Base-by-base conservation (phyloP, 1,140 invertebrate genomes). In the Drosophila nasuta region DNA sequence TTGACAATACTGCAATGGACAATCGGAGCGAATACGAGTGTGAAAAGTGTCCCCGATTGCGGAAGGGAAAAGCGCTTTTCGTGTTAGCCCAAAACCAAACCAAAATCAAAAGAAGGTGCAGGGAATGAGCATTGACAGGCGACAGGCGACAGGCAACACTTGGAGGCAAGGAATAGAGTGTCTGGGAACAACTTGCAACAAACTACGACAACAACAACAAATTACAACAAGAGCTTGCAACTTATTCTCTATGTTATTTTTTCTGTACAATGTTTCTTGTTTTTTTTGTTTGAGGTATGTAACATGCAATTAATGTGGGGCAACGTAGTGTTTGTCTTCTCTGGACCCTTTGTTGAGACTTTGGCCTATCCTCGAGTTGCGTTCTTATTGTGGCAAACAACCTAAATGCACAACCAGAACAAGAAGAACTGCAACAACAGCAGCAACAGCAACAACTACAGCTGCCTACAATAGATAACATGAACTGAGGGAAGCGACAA, bases 1-100 rank as follows among this genome's bases (percentile, higher is more conserved):
- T 98, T 98, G 63, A 98, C 96, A 92, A 98, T 98, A 91, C 98
- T 99, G 95, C 41, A 91, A 82, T 64, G 63, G 41, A 65, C 45
- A 79, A 63, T 35, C n/a, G 30, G 13, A 33, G 46, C 13, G 33
- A 17, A 15, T 13, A 43, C 5, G 30, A 59, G 45, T 51, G 54
- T 64, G 63, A 67, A 72, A 73, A 73, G 7, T 52, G 30, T 58
- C 20, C 35, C 56, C 56, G 41, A 11, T 49, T 38, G 3, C 15
- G 8, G 6, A 10, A n/a, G 15, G 45, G 28, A 52, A 43, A 59
- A 52, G 38, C 70, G 33, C 17, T 54, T 46, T 13, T 46, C 59
- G 60, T 46, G 59, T 72, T 72, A 56, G 67, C 28, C 59, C 33
- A 30, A 57, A 57, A 57, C 13, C 30, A 6, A 13, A 25, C 13